Evolutionary conservation across 53 echinoderm and acorn worm genomes (phyloP).

Genomic region (Echinarachnius parma): DNA sequence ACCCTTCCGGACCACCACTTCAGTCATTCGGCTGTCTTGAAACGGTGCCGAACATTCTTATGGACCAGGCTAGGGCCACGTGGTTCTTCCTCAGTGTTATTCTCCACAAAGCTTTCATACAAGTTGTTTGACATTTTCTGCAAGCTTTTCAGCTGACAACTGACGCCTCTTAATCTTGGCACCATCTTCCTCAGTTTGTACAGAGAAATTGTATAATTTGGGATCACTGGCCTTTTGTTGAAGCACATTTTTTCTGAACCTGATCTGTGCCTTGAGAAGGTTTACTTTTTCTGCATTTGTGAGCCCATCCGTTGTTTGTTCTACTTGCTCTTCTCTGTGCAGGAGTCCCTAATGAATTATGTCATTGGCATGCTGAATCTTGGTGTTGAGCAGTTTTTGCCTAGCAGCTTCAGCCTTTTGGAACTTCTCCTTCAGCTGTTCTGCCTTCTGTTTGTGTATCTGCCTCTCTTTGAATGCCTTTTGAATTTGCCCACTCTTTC

Average conservation of each 20-base stretch:
- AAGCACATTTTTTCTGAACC: slow-evolving; percentile 54
- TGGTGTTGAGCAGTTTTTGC: slow-evolving; percentile 3
- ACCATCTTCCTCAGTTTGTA: slow-evolving; percentile 25
- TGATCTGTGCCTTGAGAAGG: slow-evolving; percentile 39
- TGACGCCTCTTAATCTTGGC: slow-evolving; percentile 22
- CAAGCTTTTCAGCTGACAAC: slow-evolving; percentile 36
- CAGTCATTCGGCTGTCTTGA: slow-evolving; percentile 30
- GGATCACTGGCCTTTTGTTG: slow-evolving; percentile 36
- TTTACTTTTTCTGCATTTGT: slow-evolving; percentile 24
- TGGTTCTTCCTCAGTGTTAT: neutral
- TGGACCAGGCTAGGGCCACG: slow-evolving; percentile 23
- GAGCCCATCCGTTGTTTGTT: slow-evolving; percentile 18
- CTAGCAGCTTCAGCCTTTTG: slow-evolving; percentile 32
- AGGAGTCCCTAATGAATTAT: slow-evolving; percentile 42
- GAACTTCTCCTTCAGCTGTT: slow-evolving; percentile 26
- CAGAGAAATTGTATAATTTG: slow-evolving; percentile 40
- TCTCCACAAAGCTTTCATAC: slow-evolving; percentile 15
- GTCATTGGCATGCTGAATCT: slow-evolving; percentile 44
- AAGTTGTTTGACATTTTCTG: slow-evolving; percentile 39
- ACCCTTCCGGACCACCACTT: slow-evolving; percentile 43
- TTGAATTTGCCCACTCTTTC: slow-evolving; percentile 21
- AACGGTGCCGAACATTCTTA: slow-evolving; percentile 43
- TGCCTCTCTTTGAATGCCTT: slow-evolving; percentile 9
- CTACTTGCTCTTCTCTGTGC: slow-evolving; percentile 40
- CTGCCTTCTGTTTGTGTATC: slow-evolving; percentile 20